These are phyloP conservation scores for Plutomurus gul DNA, from an alignment of 1,140 invertebrate species.

Conservation along the genomic window DNA sequence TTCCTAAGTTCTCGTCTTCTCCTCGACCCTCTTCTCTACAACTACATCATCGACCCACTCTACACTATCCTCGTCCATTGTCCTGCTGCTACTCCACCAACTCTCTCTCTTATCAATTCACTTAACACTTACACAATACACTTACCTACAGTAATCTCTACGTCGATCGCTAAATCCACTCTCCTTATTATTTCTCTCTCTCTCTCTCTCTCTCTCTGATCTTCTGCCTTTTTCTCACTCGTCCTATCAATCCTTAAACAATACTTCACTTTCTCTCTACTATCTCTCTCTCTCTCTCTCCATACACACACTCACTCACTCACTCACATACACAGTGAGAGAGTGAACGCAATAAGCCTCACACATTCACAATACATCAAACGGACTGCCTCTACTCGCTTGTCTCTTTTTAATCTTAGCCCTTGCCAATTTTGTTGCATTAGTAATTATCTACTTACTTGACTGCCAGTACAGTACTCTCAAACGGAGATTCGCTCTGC, in stretches of 20 bases:
- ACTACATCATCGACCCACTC: conserved; percentile 34
- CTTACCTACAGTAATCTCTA: background rate
- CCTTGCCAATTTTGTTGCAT: too few species aligned
- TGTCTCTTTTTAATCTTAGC: background rate
- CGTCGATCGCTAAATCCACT: background rate
- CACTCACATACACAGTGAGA: background rate
- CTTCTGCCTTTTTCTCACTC: too few species aligned
- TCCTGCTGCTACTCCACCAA: conserved; percentile 1
- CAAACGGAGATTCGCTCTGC: too few species aligned
- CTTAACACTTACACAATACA: conserved; percentile 5
- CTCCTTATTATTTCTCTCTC: background rate
- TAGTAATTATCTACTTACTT: too few species aligned
- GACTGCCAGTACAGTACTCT: too few species aligned
- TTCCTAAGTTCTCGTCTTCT: conserved; percentile 3
- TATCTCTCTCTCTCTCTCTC: background rate
- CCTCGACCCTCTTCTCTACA: conserved; percentile 25
- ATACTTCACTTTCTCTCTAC: too few species aligned
- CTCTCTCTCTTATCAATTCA: conserved; percentile 5
- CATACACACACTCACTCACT: background rate
- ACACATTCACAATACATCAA: too few species aligned
- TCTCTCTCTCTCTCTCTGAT: background rate
- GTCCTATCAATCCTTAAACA: too few species aligned
- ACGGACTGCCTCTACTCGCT: too few species aligned
- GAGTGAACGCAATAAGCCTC: too few species aligned
- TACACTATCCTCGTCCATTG: background rate